Conservation (phyloP, 2,113 vertebrate species). For the Jacana jacana region DNA sequence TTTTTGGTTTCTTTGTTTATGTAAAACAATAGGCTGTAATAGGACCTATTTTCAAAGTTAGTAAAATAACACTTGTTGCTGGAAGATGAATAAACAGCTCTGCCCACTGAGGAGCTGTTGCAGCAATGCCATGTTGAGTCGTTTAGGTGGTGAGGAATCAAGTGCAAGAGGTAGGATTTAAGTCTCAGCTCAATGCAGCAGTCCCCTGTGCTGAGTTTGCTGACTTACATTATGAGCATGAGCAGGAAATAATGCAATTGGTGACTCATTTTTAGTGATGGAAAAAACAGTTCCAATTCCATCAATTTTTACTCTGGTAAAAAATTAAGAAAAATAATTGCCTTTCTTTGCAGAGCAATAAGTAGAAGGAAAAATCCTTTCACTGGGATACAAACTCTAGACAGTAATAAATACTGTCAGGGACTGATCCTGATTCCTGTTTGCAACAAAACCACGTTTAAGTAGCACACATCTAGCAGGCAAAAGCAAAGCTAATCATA, state of each 20-base stretch:
- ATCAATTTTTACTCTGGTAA: background rate
- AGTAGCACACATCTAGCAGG: background rate
- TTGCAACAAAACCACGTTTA: background rate
- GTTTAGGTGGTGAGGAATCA: background rate
- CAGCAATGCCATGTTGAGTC: background rate
- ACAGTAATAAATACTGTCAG: background rate
- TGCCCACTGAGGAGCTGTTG: background rate
- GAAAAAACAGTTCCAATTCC: background rate
- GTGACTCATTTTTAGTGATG: background rate
- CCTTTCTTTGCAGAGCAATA: background rate
- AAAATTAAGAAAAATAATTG: background rate
- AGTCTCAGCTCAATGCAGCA: background rate
- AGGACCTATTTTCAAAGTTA: constrained; percentile 31
- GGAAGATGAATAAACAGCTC: constrained; percentile 37
- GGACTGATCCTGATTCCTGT: background rate
- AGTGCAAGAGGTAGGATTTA: background rate
- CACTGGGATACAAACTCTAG: background rate
- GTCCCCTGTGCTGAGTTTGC: background rate
- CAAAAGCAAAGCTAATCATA: background rate
- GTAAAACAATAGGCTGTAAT: constrained; percentile 35
- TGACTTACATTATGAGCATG: background rate
- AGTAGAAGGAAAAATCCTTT: background rate
- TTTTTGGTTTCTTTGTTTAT: constrained; percentile 5
- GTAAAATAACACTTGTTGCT: background rate
- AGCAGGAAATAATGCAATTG: background rate